A percentile compares a stretch with the other conserved stretches of the same genome.
Conservation (phyloP, 2,797 vertebrate genomes). For the Acomys russatus region DNA sequence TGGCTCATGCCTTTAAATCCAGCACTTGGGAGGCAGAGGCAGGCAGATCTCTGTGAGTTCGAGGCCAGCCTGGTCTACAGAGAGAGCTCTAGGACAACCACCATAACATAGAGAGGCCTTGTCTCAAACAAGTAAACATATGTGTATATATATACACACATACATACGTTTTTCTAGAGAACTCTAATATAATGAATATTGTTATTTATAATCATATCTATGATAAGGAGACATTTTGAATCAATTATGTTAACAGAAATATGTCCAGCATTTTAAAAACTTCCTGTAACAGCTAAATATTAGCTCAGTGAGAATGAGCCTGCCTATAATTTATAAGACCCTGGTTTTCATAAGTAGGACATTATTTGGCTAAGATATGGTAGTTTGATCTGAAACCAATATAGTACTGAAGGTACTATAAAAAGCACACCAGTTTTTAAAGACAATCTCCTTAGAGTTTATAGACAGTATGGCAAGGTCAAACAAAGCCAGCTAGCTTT, state of each 20-base stretch:
- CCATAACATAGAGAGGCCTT: no score
- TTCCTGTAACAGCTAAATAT: neutral
- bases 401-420: conserved; percentile 22
- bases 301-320: neutral
- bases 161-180: neutral
- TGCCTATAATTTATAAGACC: neutral
- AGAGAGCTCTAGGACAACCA: no score
- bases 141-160: no score
- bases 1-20: no score
- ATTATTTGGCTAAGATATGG: conserved; percentile 50
- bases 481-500: neutral
- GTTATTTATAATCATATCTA: conserved; percentile 47
- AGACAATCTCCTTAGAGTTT: conserved; percentile 16
- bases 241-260: conserved; percentile 44
- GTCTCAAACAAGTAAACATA: neutral
- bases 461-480: neutral
- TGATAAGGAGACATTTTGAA: conserved; percentile 46
- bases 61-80: no score
- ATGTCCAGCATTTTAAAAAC: conserved; percentile 46
- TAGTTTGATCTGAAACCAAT: neutral
- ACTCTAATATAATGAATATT: neutral
- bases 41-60: no score
- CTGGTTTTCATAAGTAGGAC: conserved; percentile 24
- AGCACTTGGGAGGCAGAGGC: no score
- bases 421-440: conserved; percentile 39